Evolutionary conservation across 2,113 vertebrate genomes (phyloP), one percentile per base, ranked within the genome.

Genomic region (Natator depressus): DNA sequence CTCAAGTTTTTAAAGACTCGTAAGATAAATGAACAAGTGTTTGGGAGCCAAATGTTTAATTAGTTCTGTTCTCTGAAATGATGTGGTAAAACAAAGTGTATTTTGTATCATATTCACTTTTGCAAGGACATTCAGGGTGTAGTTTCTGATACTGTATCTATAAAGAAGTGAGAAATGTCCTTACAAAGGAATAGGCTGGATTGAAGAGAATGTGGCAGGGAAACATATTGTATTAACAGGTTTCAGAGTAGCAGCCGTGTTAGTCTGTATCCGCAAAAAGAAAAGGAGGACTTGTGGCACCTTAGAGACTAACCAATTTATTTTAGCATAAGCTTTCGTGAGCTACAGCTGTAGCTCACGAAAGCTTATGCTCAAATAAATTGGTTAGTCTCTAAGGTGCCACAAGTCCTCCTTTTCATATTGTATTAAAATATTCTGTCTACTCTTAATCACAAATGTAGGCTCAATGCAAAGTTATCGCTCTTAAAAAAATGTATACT

Each of bases 171-270:
- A 88, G 89, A 94, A 95, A 90, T 94, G 85, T 97, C 81, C 89
- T 95, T 97, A 95, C 96, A 97, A 96, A 91, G 80, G 95, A 96
- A 97, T 94, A 94, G 94, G 69, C 86, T 96, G 95, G 91, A 95
- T 94, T 95, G 94, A 96, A 90, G 83, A 25, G 55, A 95, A 93
- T 87, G 59, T 93, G 95, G 89, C 94, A 95, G 22, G 65, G 87
- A 93, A 92, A 95, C 75, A 69, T 87, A 69, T 59, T 93, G 17
- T 79, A 59, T 95, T 93, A 94, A 92, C 42, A 42, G 42, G 42
- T 42, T 42, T 42, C 42, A 42, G 42, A 4, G 42, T 42, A 42
- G 42, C 42, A 42, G 42, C 42, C 5, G 42, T 42, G 42, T 42
- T 42, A 42, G 42, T 42, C 42, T 42, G 42, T 42, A 42, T 42